These are phyloP conservation scores for Argya squamiceps DNA, from an alignment of 2,797 vertebrate species.

Conservation along the genomic window DNA sequence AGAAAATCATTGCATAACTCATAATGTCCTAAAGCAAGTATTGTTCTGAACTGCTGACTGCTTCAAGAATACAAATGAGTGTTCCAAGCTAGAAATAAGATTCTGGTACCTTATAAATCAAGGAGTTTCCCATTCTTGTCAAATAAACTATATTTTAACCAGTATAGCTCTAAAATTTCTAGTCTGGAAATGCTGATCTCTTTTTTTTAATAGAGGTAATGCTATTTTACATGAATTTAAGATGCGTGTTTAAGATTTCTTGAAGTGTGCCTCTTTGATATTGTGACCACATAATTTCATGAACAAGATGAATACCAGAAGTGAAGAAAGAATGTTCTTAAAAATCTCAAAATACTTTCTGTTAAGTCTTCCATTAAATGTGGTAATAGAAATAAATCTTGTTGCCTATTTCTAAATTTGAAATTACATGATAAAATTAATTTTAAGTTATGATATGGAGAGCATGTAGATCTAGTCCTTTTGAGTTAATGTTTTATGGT, in stretches of 20 bases:
- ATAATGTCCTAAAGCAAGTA: conserved; percentile 17
- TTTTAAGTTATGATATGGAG: not conserved
- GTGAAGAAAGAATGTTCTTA: not conserved
- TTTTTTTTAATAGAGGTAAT: not conserved
- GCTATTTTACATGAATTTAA: not conserved
- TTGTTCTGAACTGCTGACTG: conserved; percentile 3
- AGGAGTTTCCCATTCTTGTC: not conserved
- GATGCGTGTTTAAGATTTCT: not conserved
- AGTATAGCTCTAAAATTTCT: not conserved
- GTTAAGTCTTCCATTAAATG: not conserved
- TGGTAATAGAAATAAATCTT: not conserved
- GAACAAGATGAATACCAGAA: not conserved
- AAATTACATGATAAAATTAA: not conserved
- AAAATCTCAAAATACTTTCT: not conserved
- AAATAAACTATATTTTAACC: not conserved
- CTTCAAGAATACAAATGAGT: not conserved
- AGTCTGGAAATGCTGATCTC: not conserved
- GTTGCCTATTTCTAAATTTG: not conserved
- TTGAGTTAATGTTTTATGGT: not conserved
- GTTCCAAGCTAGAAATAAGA: conserved; percentile 3
- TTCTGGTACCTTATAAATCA: not conserved
- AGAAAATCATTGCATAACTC: conserved; percentile 3
- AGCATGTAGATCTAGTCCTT: not conserved
- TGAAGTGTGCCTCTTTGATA: not conserved
- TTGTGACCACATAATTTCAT: not conserved